phyloP scores from a whole-genome alignment of 1,140 invertebrate species.

The Tetramorium alpestre region DNA sequence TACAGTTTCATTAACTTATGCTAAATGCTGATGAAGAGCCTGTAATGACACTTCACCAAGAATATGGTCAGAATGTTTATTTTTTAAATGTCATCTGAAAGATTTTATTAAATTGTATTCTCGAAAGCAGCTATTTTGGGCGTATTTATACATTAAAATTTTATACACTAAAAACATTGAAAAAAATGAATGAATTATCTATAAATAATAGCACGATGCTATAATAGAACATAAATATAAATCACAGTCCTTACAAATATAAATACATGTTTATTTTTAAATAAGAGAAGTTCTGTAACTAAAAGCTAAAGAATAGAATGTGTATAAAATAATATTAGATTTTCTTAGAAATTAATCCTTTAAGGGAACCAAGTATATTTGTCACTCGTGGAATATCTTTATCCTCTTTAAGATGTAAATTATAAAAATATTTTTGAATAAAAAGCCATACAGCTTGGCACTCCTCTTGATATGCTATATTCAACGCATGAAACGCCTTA shows the following conservation, averaged over 20 bases:
- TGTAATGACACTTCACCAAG: neutral
- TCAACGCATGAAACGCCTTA: no score
- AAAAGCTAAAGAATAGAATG: no score
- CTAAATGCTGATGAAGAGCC: neutral
- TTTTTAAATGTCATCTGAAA: conserved; percentile 8
- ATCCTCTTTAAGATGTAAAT: no score
- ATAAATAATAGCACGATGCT: neutral
- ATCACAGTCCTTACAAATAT: neutral
- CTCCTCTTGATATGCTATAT: no score
- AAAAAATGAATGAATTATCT: neutral
- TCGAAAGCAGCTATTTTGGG: neutral
- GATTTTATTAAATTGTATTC: neutral
- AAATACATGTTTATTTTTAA: neutral
- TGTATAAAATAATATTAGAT: no score
- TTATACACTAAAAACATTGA: neutral
- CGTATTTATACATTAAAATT: neutral
- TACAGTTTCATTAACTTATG: neutral
- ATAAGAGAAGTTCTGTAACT: no score
- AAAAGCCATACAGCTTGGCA: no score
- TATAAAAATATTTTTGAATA: no score
- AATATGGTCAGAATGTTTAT: neutral
- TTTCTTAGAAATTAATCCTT: no score
- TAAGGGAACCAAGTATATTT: no score
- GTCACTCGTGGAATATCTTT: no score
- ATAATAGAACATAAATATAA: neutral